Conservation (phyloP, 2,113 vertebrate species). For the Tricholaema leucomelas region DNA sequence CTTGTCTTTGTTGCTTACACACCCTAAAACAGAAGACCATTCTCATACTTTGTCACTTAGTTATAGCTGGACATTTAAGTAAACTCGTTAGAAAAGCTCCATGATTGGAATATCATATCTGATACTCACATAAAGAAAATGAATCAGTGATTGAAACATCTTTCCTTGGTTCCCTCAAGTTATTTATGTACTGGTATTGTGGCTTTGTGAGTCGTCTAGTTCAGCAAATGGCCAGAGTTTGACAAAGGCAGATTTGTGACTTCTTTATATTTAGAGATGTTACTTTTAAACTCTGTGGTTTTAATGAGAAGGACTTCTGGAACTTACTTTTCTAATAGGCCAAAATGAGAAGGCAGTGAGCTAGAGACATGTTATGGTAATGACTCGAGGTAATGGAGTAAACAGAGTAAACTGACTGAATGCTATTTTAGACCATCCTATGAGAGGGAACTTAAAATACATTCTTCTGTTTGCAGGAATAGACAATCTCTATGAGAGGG, state of each 20-base stretch:
- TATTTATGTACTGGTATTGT: background rate
- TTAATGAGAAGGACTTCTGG: background rate
- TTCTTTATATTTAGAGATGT: background rate
- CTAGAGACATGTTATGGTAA: background rate
- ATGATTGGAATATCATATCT: background rate
- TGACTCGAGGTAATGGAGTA: background rate
- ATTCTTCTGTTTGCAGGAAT: slow-evolving; percentile 81
- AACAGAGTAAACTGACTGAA: background rate
- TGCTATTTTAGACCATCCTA: background rate
- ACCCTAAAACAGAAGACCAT: background rate
- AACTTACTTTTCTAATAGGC: background rate
- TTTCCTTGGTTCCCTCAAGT: background rate
- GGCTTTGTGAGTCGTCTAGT: background rate
- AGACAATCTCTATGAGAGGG: slow-evolving; percentile 96
- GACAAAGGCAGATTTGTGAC: background rate
- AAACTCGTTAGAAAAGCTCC: background rate
- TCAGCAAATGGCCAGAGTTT: background rate
- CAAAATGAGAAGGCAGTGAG: background rate
- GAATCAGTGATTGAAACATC: background rate
- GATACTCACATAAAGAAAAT: background rate
- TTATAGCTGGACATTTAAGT: background rate
- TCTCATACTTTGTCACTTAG: background rate
- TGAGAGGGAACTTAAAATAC: background rate
- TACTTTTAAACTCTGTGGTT: background rate
- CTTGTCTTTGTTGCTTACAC: background rate